phyloP scores from a whole-genome alignment of 2,797 vertebrate genomes.

The Gymnothorax reevesii region DNA sequence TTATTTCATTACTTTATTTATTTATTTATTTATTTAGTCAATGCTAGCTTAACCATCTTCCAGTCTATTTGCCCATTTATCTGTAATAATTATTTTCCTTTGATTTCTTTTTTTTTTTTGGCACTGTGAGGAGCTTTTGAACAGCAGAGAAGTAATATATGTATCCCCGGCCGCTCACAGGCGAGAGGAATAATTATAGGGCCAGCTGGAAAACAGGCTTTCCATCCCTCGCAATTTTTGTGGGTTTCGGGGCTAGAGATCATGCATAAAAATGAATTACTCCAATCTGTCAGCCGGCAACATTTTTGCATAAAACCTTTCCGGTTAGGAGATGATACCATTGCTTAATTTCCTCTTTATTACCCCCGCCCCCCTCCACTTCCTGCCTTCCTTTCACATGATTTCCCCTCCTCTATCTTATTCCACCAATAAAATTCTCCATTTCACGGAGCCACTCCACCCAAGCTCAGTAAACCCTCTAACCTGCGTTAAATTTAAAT shows the following conservation, averaged over 20 bases:
- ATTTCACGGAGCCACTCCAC: not conserved
- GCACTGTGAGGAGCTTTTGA: conserved; percentile 24
- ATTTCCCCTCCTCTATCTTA: conserved; percentile 4
- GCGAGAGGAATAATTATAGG: conserved; percentile 63
- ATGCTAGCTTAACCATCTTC: not conserved
- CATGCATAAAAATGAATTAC: conserved; percentile 80
- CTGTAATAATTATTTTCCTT: conserved; percentile 23
- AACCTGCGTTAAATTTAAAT: not conserved
- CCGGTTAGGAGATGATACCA: conserved; percentile 72
- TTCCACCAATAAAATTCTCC: conserved; percentile 31
- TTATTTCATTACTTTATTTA: not conserved
- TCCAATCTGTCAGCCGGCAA: conserved; percentile 67
- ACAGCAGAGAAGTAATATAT: conserved; percentile 44
- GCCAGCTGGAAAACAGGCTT: conserved; percentile 58
- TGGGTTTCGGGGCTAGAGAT: conserved; percentile 69
- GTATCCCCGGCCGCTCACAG: conserved; percentile 61
- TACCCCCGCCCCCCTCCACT: conserved; percentile 25
- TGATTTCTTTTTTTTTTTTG: conserved; percentile 2
- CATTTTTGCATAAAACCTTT: conserved; percentile 77
- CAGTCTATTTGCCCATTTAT: conserved; percentile 33
- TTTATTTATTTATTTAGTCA: not conserved
- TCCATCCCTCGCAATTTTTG: conserved; percentile 64
- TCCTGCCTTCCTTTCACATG: conserved; percentile 49
- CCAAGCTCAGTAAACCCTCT: not conserved
- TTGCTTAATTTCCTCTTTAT: conserved; percentile 69